These are phyloP conservation scores for Leptocoma aspasia DNA, from an alignment of 2,113 vertebrate genomes.

Conservation along the genomic window DNA sequence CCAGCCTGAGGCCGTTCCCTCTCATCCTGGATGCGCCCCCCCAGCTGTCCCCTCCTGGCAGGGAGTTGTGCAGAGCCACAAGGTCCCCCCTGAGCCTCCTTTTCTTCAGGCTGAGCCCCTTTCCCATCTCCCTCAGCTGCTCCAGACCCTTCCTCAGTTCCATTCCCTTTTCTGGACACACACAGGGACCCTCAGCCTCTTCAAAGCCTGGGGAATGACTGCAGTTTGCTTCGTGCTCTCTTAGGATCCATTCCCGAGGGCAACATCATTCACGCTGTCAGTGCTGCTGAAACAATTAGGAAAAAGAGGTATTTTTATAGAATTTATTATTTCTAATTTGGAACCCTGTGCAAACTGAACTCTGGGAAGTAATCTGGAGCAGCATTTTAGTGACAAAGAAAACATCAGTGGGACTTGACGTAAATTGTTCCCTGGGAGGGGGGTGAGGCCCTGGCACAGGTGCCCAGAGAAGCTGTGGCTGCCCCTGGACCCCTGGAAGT, in stretches of 20 bases:
- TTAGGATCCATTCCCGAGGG: neutral
- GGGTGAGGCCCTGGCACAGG: neutral
- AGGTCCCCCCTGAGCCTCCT: neutral
- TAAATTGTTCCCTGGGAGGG: neutral
- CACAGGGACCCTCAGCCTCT: neutral
- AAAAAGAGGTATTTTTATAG: neutral
- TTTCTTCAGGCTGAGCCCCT: neutral
- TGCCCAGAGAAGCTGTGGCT: neutral
- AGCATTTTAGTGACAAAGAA: neutral
- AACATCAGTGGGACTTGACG: neutral
- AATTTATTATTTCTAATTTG: neutral
- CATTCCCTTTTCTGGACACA: fast-evolving
- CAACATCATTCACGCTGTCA: neutral
- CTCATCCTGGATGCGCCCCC: neutral
- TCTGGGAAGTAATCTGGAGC: neutral
- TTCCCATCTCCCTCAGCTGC: neutral
- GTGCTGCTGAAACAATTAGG: neutral
- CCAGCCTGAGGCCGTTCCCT: fast-evolving
- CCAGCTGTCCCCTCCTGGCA: neutral
- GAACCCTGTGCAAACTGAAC: neutral
- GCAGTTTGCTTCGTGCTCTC: fast-evolving
- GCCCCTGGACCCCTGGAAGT: neutral
- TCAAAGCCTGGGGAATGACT: neutral
- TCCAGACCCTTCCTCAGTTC: neutral
- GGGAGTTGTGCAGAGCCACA: neutral